phyloP scores from a whole-genome alignment of 2,113 vertebrate species.

The Salvelinus fontinalis region DNA sequence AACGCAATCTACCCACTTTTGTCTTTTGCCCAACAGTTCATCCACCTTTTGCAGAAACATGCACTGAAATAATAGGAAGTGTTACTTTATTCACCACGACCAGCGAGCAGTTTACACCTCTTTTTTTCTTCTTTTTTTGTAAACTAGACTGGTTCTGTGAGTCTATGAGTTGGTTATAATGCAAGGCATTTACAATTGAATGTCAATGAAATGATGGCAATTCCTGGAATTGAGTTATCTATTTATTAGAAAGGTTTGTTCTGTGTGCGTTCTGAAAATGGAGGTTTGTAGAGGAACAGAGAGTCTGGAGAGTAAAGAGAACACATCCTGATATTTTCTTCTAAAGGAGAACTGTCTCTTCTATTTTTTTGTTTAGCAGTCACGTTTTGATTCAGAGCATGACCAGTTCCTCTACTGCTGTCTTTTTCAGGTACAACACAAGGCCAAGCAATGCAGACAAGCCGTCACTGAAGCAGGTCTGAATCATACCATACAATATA shows the following conservation, averaged over 20 bases:
- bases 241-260: not conserved
- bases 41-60: too few species aligned
- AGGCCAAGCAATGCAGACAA: slow-evolving; percentile 82
- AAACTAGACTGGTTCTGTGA: not conserved
- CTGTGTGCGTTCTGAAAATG: not conserved
- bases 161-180: not conserved
- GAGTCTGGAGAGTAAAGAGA: not conserved
- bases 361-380: not conserved
- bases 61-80: too few species aligned
- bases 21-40: too few species aligned
- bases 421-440: slow-evolving; percentile 79
- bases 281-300: not conserved
- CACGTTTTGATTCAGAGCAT: not conserved
- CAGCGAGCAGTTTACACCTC: too few species aligned
- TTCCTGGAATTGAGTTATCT: slow-evolving; percentile 2
- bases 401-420: slow-evolving; percentile 10
- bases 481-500: not conserved
- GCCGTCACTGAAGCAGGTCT: slow-evolving; percentile 85
- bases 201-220: not conserved
- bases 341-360: slow-evolving; percentile 1
- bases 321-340: not conserved
- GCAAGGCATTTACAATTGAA: not conserved
- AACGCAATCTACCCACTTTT: too few species aligned
- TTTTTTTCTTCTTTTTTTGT: too few species aligned
- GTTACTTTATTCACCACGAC: too few species aligned